Base-by-base conservation (phyloP, 2,888 invertebrate genomes). In the Eupeodes luniger region DNA sequence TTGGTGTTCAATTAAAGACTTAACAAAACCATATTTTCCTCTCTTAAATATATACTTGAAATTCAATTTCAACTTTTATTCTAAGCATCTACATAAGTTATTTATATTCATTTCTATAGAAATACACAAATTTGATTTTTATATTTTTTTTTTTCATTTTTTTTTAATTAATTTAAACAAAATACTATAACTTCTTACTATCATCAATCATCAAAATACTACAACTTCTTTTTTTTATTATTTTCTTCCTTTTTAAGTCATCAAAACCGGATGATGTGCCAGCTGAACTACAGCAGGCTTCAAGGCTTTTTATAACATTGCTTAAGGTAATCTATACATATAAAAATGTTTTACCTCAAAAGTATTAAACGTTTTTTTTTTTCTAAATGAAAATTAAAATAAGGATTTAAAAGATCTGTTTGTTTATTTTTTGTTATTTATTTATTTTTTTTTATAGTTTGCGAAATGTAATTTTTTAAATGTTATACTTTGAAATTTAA, bases 201-300 rank as follows among this genome's bases (percentile, higher is more conserved):
- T 57, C 53, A 69, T 72, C 55, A 57, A 49, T 59, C 77, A 78
- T 59, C 59, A 69, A 51, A 61, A 72, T 72, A 72, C 72, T 78
- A 78, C 49, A 49, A 78, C 78, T 62, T 19, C 14, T 19, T 64
- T 66, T 59, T 51, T 61, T 69, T 57, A 61, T 69, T 69, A 64
- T 78, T 40, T 61, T 69, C 61, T 57, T 78, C 69, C 62, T 75
- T 75, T 78, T 78, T 59, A 78, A 78, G 78, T 78, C 77, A 67
- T 78, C 78, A 67, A 78, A 67, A 78, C 78, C 67, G 66, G 69
- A 78, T 78, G 69, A 69, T 69, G 49, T 59, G 78, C 78, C 78
- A 57, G 78, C 67, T 78, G 78, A 78, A 59, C 57, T 78, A 47
- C 78, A 78, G 78, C 78, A 78, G 78, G 78, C 78, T 69, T 78